Conservation (phyloP, 2,888 invertebrate genomes). For the Protophormia terraenovae region DNA sequence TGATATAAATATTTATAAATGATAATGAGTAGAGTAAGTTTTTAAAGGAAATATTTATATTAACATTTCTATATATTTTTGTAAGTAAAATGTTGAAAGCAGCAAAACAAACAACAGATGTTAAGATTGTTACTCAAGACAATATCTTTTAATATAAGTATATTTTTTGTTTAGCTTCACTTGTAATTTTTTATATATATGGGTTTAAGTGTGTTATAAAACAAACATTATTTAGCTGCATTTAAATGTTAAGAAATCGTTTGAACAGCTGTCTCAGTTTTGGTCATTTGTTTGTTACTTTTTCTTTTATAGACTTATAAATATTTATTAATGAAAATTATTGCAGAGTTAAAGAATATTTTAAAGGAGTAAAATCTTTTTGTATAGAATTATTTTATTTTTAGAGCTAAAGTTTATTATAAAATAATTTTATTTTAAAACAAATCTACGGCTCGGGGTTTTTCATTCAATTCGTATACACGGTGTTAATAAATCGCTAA, state of each 20-base stretch:
- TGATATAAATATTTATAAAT: neutral
- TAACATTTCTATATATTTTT: neutral
- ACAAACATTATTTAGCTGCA: conserved; percentile 27
- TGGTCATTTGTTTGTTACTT: neutral
- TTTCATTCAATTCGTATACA: too few species aligned
- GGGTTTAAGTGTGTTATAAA: conserved; percentile 13
- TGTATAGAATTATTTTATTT: too few species aligned
- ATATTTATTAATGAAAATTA: too few species aligned
- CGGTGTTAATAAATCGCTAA: too few species aligned
- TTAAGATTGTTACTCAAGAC: conserved; percentile 11
- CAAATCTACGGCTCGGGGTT: too few species aligned
- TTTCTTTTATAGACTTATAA: too few species aligned
- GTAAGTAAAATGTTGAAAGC: neutral
- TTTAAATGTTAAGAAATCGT: conserved; percentile 37
- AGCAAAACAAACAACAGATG: conserved; percentile 44
- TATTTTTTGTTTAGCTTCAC: neutral
- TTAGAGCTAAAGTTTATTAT: too few species aligned
- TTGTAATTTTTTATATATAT: conserved; percentile 7
- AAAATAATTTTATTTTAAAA: too few species aligned
- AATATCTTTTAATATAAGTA: neutral
- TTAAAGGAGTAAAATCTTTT: too few species aligned
- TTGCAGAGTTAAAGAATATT: too few species aligned
- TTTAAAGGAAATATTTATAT: conserved; percentile 4
- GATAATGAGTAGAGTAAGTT: neutral
- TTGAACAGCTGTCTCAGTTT: conserved; percentile 49